Conservation (phyloP, 1,140 invertebrate genomes). For the Diuraphis noxia region DNA sequence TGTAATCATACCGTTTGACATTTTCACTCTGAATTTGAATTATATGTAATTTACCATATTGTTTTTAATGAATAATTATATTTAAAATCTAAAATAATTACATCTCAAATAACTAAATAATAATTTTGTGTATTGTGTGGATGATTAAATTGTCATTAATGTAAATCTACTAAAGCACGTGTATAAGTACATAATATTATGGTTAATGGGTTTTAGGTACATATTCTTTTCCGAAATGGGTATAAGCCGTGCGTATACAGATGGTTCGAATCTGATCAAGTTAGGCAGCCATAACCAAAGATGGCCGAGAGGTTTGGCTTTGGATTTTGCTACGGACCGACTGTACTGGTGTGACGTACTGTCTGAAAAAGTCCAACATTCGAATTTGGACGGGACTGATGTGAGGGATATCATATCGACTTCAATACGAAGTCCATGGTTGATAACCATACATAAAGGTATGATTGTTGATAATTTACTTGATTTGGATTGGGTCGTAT, state of each 20-base stretch:
- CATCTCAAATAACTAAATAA: no score
- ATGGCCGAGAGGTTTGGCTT: constrained; percentile 93
- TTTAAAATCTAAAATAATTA: no score
- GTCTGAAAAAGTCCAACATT: constrained; percentile 93
- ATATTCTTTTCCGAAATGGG: constrained; percentile 95
- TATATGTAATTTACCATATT: no score
- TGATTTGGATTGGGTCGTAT: no score
- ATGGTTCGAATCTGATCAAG: constrained; percentile 82
- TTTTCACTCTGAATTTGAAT: no score
- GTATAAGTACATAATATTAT: not conserved
- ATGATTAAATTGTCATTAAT: no score
- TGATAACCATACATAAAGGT: constrained; percentile 85
- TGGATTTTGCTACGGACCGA: constrained; percentile 83
- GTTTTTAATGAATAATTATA: no score
- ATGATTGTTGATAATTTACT: constrained; percentile 46
- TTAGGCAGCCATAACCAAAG: constrained; percentile 92
- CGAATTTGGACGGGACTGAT: constrained; percentile 90
- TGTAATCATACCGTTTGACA: no score
- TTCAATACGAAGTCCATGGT: constrained; percentile 92
- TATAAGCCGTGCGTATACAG: constrained; percentile 86
- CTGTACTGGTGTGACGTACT: constrained; percentile 96
- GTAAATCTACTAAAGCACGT: no score
- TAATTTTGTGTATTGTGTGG: no score
- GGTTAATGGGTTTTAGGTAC: constrained; percentile 61
- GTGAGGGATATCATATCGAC: constrained; percentile 86